Evolutionary conservation across 1,140 invertebrate species (phyloP).

Genomic region (Brachionus plicatilis): DNA sequence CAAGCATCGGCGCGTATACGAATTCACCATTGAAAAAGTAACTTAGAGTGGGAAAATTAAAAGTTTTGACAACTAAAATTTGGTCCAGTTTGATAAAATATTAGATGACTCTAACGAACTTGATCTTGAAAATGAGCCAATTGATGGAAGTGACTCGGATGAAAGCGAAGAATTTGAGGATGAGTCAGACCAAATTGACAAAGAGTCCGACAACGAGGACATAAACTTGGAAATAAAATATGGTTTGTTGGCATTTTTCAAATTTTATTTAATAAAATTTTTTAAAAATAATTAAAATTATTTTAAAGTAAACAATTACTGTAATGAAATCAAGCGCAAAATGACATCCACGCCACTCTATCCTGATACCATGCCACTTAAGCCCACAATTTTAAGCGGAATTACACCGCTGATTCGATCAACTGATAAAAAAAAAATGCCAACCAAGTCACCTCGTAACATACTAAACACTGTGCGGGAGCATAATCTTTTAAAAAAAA

Average conservation of each 20-base stretch:
- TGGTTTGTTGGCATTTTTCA: not conserved
- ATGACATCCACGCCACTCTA: not conserved
- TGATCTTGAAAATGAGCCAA: not conserved
- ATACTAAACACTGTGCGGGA: not conserved
- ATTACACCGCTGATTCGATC: not conserved
- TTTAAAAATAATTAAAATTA: not conserved
- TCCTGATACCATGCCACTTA: not conserved
- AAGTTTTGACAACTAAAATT: not conserved
- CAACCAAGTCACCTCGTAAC: not conserved
- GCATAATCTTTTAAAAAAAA: conserved; percentile 9
- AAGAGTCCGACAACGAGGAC: not conserved
- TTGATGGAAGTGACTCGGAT: not conserved
- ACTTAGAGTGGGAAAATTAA: not conserved
- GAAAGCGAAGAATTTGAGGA: not conserved
- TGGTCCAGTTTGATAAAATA: not conserved
- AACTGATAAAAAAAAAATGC: not conserved
- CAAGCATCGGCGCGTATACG: not conserved
- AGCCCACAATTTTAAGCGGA: not conserved
- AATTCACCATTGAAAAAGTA: not conserved
- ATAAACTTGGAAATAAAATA: not conserved
- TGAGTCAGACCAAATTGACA: not conserved
- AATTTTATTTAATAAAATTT: not conserved
- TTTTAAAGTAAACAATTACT: not conserved
- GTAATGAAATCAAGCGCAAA: not conserved
- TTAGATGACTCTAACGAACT: not conserved